These are phyloP conservation scores for Echinarachnius parma DNA, from an alignment of 53 echinoderm and acorn worm species.

Conservation along the genomic window DNA sequence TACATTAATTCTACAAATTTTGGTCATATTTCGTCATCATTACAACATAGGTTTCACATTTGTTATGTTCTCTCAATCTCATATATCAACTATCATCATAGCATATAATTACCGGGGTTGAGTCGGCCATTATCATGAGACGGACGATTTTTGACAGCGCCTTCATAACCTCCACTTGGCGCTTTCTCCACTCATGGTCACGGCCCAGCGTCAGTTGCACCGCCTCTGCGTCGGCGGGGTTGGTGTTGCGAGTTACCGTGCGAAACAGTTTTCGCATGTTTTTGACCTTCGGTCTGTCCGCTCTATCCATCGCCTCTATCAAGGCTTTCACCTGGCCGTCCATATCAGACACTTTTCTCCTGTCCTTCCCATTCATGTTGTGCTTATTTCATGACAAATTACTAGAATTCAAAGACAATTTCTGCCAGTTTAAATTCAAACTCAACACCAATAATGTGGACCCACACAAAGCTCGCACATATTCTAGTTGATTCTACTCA, in stretches of 20 bases:
- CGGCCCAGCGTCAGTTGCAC: conserved; percentile 55
- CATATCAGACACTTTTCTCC: not conserved
- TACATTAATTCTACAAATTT: no score
- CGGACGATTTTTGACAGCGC: conserved; percentile 59
- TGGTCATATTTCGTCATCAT: no score
- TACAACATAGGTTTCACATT: no score
- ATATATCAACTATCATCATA: no score
- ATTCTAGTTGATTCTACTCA: no score
- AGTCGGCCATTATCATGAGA: conserved; percentile 40
- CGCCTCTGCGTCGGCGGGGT: conserved; percentile 44
- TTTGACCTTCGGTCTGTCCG: conserved; percentile 8
- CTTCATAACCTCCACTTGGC: conserved; percentile 63
- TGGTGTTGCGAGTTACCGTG: conserved; percentile 12
- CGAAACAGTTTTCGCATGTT: conserved; percentile 17
- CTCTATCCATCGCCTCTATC: not conserved
- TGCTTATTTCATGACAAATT: no score
- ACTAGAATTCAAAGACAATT: no score
- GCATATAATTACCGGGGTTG: conserved; percentile 2
- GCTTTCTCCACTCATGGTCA: conserved; percentile 64
- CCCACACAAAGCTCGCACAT: no score
- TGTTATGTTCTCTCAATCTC: no score
- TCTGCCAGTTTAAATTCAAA: no score
- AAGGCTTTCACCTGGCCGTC: conserved; percentile 7
- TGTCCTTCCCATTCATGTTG: conserved; percentile 26
- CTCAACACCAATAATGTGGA: no score